Evolutionary conservation across 1,140 invertebrate species (phyloP), one percentile per base, ranked within the genome.

Genomic region (Drosophila repletoides): DNA sequence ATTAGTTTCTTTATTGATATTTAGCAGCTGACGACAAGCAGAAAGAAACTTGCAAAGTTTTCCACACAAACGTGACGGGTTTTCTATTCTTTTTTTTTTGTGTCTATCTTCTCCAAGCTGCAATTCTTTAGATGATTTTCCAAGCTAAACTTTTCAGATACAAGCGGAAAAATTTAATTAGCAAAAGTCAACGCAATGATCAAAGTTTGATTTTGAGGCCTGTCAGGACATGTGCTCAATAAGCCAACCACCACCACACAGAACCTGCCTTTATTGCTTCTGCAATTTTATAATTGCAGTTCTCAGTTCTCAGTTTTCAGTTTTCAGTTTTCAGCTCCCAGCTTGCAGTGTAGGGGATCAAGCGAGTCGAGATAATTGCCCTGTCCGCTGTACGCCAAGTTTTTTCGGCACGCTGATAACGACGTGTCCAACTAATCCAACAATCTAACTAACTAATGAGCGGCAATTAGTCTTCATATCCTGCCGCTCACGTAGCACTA

Each of bases 1-100:
- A 80, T 80, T 74, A 80, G 76, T 80, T 80, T 80, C 71, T 71
- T 80, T 80, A 80, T 80, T 80, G 76, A 80, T 80, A 71, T 75
- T 80, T 75, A 59, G 66, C 76, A 80, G 76, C 66, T 80, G 76
- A 56, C 67, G 71, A 80, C 67, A 75, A 12, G 28, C 22, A 17
- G 29, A 19, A 61, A 61, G 28, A n/a, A n/a, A n/a, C 41, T 24
- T 34, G 7, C 2, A 72, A 76, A 76, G 43, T 67, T 74, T 73
- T 48, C 4, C 40, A 33, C 60, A 36, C 12, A 40, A 17, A 53
- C 59, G 66, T 63, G 66, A 9, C 26, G n/a, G 22, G 46, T 21
- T 34, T 51, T 43, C 38, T n/a, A n/a, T n/a, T n/a, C n/a, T n/a
- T n/a, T n/a, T n/a, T n/a, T n/a, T n/a, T n/a, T n/a, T n/a, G n/a